A percentile compares a stretch with the other conserved stretches of the same genome.
Conservation (phyloP, 2,113 vertebrate genomes). For the Proteles cristata region DNA sequence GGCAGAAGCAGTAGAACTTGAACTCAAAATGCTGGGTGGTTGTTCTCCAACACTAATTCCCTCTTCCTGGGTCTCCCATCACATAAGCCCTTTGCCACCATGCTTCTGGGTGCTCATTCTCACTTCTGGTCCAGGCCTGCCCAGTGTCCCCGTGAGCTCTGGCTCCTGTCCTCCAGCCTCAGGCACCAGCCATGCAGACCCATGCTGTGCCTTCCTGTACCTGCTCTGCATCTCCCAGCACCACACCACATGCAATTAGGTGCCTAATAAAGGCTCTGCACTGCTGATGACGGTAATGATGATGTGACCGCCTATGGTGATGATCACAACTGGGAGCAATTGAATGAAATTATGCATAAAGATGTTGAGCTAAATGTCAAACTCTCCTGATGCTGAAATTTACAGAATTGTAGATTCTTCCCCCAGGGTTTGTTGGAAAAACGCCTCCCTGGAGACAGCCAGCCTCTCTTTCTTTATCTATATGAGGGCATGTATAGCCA, state of each 20-base stretch:
- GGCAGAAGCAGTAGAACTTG: background rate
- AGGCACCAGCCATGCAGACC: fast-evolving
- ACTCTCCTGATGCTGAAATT: background rate
- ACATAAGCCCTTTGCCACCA: fast-evolving
- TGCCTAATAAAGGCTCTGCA: background rate
- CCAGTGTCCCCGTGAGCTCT: fast-evolving
- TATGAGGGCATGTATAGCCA: background rate
- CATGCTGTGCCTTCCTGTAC: background rate
- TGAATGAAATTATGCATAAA: background rate
- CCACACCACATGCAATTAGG: background rate
- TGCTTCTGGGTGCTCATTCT: fast-evolving
- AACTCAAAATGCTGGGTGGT: background rate
- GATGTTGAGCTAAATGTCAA: background rate
- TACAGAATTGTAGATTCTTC: background rate
- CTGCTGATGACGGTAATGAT: background rate
- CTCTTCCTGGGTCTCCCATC: background rate
- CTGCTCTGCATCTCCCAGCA: background rate
- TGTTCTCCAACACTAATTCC: background rate
- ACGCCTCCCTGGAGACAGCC: background rate
- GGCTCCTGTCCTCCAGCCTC: background rate
- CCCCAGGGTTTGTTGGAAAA: background rate
- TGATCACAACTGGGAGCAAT: slow-evolving; percentile 11
- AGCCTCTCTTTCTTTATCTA: background rate
- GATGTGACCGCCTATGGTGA: background rate
- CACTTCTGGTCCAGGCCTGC: fast-evolving